Base-by-base conservation (phyloP, 2,888 invertebrate genomes). In the Notocelia uddmanniana region DNA sequence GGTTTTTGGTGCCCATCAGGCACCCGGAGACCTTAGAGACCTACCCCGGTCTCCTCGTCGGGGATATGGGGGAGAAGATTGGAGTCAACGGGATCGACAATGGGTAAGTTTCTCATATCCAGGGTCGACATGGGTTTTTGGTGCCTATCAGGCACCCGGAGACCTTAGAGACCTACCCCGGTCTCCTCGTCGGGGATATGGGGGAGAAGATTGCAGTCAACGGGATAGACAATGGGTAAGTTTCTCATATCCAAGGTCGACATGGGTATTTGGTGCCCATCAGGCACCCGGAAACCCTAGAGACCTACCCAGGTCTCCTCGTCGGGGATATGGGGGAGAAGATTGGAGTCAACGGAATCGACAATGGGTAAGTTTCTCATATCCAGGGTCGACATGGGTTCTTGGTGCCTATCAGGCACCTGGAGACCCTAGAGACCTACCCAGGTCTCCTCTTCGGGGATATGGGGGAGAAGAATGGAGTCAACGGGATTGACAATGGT, bases 311-410 rank as follows among this genome's bases (percentile, higher is more conserved):
- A 0, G 98, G 98, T 0, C 95, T 99, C 11, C 95, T 96, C 15
- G 96, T 98, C 0, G 98, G 98, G 0, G 98, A 99, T 82, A 97
- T 98, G 95, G 98, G 98, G 0, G 97, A 97, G 87, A 99, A 99
- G 93, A 95, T 97, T 60, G 98, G 98, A 10, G 95, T 98, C 63
- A 97, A 98, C 85, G 98, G 98, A 3, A 96, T 98, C 73, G 98
- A 99, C 87, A 99, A 99, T 89, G 99, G 98, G 96, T 96, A 80
- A 89, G 90, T 77, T n/a, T n/a, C n/a, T n/a, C n/a, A n/a, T 18
- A n/a, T 10, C 80, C 98, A 98, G 80, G 98, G 99, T 0, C 94
- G 98, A 5, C 98, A 98, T 86, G 97, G 97, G 0, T 99, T 99
- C 87, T 94, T 98, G 54, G 97, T 98, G 59, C 98, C 98, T 2